Percentiles rank a stretch among this genome's conserved stretches.
phyloP scores from a whole-genome alignment of 2,888 invertebrate species.

The Poecilus cupreus region DNA sequence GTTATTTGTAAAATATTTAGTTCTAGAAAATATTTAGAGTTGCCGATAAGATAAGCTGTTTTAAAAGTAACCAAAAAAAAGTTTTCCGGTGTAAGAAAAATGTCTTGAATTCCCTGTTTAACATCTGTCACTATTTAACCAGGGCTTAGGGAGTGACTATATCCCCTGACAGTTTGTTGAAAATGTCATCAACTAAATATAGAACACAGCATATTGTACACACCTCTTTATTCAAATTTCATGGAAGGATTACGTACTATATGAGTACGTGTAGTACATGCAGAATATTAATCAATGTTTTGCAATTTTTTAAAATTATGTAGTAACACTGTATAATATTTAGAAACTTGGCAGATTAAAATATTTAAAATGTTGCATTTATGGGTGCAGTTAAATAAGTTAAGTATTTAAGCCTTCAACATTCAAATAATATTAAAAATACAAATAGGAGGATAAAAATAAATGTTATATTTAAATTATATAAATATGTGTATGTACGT shows the following conservation, averaged over 20 bases:
- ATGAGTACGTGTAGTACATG: not conserved
- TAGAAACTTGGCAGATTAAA: not conserved
- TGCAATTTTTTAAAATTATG: not conserved
- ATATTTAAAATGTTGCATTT: not conserved
- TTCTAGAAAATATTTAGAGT: too few species aligned
- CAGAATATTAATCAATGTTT: not conserved
- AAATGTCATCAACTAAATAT: slow-evolving; percentile 13
- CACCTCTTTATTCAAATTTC: not conserved
- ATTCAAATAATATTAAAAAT: not conserved
- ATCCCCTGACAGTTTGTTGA: not conserved
- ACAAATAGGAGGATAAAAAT: too few species aligned
- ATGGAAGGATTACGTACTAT: not conserved
- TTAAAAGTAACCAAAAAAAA: too few species aligned
- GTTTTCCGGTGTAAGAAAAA: not conserved
- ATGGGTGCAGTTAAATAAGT: not conserved
- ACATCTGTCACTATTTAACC: not conserved
- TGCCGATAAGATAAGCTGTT: too few species aligned
- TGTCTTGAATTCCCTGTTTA: slow-evolving; percentile 9
- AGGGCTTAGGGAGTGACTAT: not conserved
- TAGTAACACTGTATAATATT: not conserved
- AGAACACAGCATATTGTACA: not conserved
- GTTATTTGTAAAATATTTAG: too few species aligned
- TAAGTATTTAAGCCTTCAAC: not conserved
- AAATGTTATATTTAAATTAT: too few species aligned
- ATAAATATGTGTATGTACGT: too few species aligned